These are phyloP conservation scores for Goniozus legneri DNA, from an alignment of 1,140 invertebrate genomes.

Conservation along the genomic window DNA sequence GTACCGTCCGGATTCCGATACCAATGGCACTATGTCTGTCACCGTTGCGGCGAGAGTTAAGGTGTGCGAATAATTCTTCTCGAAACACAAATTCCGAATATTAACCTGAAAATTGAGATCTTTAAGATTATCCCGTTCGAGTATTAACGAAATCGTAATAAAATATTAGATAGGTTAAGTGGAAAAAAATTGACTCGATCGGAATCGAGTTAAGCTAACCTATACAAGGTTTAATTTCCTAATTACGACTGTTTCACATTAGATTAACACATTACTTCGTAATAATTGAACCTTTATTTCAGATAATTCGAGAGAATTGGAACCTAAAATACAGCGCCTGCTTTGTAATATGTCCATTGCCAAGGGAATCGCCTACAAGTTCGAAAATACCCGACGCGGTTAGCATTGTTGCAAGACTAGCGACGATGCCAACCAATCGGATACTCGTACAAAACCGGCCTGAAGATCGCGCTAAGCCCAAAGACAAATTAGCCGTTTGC, in stretches of 20 bases:
- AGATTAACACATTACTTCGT: no score
- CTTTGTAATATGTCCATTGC: conserved; percentile 79
- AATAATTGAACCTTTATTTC: conserved; percentile 13
- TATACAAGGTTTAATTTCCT: no score
- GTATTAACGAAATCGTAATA: no score
- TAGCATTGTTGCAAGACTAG: conserved; percentile 61
- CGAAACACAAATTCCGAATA: no score
- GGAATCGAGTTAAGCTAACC: no score
- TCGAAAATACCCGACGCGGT: conserved; percentile 57
- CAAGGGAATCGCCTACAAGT: conserved; percentile 46
- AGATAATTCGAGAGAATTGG: conserved; percentile 90
- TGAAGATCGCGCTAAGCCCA: conserved; percentile 48
- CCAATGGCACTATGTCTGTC: conserved; percentile 53
- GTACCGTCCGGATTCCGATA: conserved; percentile 55
- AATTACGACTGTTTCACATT: no score
- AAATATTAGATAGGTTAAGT: no score
- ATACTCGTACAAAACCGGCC: conserved; percentile 56
- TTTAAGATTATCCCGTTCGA: no score
- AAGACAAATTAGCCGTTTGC: conserved; percentile 72
- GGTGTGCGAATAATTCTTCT: no score
- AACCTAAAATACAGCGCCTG: conserved; percentile 89
- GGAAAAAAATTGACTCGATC: no score
- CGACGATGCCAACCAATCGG: conserved; percentile 62
- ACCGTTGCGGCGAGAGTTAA: conserved; percentile 75
- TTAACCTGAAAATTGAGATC: no score